phyloP scores from a whole-genome alignment of 1,140 invertebrate genomes.

The Rhagoletis pomonella region DNA sequence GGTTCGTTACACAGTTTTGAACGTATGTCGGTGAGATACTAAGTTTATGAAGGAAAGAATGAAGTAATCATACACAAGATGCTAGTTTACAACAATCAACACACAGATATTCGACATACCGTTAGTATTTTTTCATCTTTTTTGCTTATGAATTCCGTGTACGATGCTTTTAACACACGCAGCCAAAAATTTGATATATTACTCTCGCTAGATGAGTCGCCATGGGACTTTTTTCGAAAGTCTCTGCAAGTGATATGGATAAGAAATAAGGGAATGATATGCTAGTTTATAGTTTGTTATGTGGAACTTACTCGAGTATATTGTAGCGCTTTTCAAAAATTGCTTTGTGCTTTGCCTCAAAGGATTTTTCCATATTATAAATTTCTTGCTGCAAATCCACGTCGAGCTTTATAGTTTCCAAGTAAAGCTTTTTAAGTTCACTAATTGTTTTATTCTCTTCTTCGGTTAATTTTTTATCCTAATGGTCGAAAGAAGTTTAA shows the following conservation, averaged over 20 bases:
- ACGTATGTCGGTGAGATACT: slow-evolving; percentile 63
- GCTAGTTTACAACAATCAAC: neutral
- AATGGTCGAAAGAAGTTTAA: neutral
- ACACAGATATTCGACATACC: slow-evolving; percentile 55
- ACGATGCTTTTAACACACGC: slow-evolving; percentile 88
- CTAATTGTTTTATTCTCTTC: slow-evolving; percentile 86
- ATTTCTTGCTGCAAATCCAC: slow-evolving; percentile 92
- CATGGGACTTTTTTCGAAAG: slow-evolving; percentile 54
- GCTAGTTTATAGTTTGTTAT: neutral
- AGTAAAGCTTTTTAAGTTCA: slow-evolving; percentile 90
- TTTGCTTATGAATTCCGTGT: slow-evolving; percentile 83
- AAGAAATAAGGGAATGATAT: neutral
- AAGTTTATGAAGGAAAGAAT: neutral
- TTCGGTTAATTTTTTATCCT: slow-evolving; percentile 72
- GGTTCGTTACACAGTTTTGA: slow-evolving; percentile 62
- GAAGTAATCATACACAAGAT: neutral
- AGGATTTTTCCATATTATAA: slow-evolving; percentile 89
- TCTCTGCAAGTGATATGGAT: slow-evolving; percentile 14
- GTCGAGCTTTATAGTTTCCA: slow-evolving; percentile 87
- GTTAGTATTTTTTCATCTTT: slow-evolving; percentile 91
- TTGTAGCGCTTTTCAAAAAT: slow-evolving; percentile 70
- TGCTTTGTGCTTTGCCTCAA: slow-evolving; percentile 76
- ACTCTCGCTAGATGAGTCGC: slow-evolving; percentile 60
- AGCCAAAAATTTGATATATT: slow-evolving; percentile 95
- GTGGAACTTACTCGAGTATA: slow-evolving; percentile 65